Percentiles rank a stretch among this genome's conserved stretches.
These are phyloP conservation scores for Pedetes capensis DNA, from an alignment of 2,113 vertebrate species.

Conservation along the genomic window DNA sequence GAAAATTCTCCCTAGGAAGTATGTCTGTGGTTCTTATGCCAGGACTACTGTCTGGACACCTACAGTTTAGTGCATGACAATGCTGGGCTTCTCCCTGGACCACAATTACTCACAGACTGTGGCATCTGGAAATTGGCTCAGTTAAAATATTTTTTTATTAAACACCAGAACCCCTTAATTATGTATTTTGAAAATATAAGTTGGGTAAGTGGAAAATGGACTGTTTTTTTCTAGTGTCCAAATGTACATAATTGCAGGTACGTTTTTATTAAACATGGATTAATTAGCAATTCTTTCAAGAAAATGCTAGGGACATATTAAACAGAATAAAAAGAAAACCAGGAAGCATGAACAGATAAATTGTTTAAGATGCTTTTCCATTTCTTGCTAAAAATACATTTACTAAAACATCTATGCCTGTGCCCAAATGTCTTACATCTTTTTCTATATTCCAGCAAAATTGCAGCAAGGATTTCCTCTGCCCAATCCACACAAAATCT, in stretches of 20 bases:
- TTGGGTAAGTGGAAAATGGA: background rate
- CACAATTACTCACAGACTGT: background rate
- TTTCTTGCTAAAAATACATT: conserved; percentile 10
- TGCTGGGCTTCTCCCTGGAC: background rate
- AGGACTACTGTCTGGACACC: background rate
- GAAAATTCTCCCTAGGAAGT: background rate
- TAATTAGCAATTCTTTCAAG: background rate
- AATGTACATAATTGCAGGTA: background rate
- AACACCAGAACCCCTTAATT: background rate
- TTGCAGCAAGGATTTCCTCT: conserved; percentile 83
- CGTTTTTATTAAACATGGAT: background rate
- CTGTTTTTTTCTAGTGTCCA: background rate
- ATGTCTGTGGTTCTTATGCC: background rate
- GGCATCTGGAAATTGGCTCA: background rate
- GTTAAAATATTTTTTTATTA: background rate
- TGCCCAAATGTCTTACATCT: background rate
- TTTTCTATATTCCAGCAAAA: conserved; percentile 76
- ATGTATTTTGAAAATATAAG: conserved; percentile 2
- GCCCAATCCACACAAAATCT: conserved; percentile 76
- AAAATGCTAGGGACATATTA: background rate
- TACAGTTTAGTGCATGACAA: background rate
- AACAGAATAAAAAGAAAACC: background rate
- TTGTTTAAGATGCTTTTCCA: background rate
- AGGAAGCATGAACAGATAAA: background rate
- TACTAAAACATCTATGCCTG: background rate